A percentile compares a stretch with the other conserved stretches of the same genome.
These are phyloP conservation scores for Labeo rohita DNA, from an alignment of 2,113 vertebrate genomes.

Conservation along the genomic window DNA sequence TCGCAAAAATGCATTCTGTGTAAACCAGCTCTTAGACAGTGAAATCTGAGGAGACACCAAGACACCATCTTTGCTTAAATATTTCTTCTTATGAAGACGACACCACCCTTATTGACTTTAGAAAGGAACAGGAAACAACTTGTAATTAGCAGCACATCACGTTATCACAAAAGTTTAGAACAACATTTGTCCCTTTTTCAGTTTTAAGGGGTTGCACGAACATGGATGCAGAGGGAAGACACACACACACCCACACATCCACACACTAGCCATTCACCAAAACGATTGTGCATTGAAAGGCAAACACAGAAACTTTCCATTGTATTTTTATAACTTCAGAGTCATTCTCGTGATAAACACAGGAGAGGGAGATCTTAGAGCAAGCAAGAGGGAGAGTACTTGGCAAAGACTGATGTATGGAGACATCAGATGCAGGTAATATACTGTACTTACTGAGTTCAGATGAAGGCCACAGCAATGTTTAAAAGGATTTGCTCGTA, in stretches of 20 bases:
- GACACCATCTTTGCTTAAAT: constrained; percentile 48
- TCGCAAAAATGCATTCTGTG: background rate
- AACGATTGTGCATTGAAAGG: constrained; percentile 87
- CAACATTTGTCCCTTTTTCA: constrained; percentile 62
- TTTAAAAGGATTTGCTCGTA: constrained; percentile 56
- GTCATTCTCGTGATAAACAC: constrained; percentile 13
- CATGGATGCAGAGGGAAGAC: constrained; percentile 73
- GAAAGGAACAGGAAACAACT: constrained; percentile 58
- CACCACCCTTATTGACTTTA: constrained; percentile 48
- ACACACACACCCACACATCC: constrained; percentile 59
- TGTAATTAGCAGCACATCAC: constrained; percentile 68
- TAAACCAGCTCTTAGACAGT: constrained; percentile 21
- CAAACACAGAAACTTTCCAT: constrained; percentile 79
- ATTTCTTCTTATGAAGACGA: constrained; percentile 47
- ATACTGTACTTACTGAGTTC: constrained; percentile 60
- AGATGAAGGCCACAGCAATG: constrained; percentile 75
- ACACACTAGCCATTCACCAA: constrained; percentile 70
- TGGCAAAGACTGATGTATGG: constrained; percentile 54
- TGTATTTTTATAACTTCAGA: constrained; percentile 74
- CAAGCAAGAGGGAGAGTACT: constrained; percentile 51
- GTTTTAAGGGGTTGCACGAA: constrained; percentile 66
- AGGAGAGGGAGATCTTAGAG: constrained; percentile 18
- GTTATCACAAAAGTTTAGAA: constrained; percentile 64
- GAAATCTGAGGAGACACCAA: constrained; percentile 50
- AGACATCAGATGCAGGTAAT: constrained; percentile 58